phyloP scores from a whole-genome alignment of 2,113 vertebrate species.

The Macrotis lagotis region DNA sequence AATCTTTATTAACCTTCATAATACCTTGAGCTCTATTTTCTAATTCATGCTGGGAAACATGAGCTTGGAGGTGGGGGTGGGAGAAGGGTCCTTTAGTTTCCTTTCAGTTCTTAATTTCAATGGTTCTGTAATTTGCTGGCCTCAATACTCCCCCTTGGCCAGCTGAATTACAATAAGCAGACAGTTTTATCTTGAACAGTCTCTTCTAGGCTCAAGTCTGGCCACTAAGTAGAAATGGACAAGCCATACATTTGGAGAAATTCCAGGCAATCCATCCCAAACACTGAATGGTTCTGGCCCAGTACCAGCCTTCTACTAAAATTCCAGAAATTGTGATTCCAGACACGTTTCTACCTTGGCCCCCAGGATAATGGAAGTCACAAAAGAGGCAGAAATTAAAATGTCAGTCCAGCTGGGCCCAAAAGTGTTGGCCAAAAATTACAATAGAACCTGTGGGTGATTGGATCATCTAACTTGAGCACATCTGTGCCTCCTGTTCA shows the following conservation, averaged over 20 bases:
- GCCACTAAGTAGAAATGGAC: conserved; percentile 55
- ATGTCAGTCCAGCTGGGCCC: conserved; percentile 62
- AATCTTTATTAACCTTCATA: conserved; percentile 6
- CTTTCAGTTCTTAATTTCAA: neutral
- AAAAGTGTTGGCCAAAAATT: conserved; percentile 21
- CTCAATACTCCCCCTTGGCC: conserved; percentile 30
- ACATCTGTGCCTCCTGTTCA: conserved; percentile 10
- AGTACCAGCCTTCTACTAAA: conserved; percentile 52
- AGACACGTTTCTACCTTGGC: conserved; percentile 59
- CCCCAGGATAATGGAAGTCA: conserved; percentile 38
- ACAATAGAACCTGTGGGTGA: neutral
- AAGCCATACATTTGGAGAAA: conserved; percentile 27
- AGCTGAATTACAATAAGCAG: conserved; percentile 37
- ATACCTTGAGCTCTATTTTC: neutral
- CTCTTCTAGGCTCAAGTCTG: conserved; percentile 61
- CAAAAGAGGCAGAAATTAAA: conserved; percentile 69
- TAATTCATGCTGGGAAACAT: neutral
- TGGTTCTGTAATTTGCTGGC: neutral
- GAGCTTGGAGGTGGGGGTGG: neutral
- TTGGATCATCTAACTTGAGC: conserved; percentile 40
- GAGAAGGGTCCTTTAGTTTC: neutral
- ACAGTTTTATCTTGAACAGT: conserved; percentile 47
- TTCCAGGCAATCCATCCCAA: conserved; percentile 60
- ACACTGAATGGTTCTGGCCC: conserved; percentile 50
- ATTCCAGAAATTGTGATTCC: conserved; percentile 31